Conservation (phyloP, 2,888 invertebrate species). For the Amphipoea oculea region DNA sequence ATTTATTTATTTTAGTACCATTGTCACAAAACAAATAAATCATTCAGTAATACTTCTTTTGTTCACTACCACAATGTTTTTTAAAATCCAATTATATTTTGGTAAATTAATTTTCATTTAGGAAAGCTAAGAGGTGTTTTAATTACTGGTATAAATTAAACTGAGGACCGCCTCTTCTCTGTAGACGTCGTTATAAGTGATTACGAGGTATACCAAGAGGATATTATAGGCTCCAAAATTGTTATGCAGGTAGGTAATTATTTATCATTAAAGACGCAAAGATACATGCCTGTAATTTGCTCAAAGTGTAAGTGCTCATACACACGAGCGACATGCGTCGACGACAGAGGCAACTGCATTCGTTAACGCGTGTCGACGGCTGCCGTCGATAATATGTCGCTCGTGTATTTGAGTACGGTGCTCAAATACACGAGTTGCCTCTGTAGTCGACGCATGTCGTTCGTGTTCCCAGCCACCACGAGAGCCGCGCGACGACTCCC, state of each 20-base stretch:
- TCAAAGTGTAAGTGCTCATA: neutral
- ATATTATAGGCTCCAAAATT: neutral
- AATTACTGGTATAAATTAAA: constrained; percentile 30
- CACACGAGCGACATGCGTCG: neutral
- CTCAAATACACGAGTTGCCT: no score
- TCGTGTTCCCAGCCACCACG: no score
- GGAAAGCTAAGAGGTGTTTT: constrained; percentile 7
- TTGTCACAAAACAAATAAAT: neutral
- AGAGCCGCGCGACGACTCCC: no score
- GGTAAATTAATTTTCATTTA: neutral
- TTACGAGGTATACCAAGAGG: neutral
- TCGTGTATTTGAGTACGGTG: no score
- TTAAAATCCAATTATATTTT: neutral
- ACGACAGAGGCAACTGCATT: neutral
- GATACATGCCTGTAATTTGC: neutral
- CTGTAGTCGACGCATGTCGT: no score
- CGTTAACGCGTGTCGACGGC: neutral
- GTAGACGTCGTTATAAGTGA: constrained; percentile 8
- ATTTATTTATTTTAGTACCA: neutral
- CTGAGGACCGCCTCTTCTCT: constrained; percentile 14
- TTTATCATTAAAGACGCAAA: neutral
- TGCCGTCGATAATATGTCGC: no score
- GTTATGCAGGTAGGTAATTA: neutral
- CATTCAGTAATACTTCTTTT: neutral
- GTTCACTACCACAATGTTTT: neutral